Percentiles rank a stretch among this genome's conserved stretches.
These are phyloP conservation scores for Cosmia pyralina DNA, from an alignment of 2,888 invertebrate species.

Conservation along the genomic window DNA sequence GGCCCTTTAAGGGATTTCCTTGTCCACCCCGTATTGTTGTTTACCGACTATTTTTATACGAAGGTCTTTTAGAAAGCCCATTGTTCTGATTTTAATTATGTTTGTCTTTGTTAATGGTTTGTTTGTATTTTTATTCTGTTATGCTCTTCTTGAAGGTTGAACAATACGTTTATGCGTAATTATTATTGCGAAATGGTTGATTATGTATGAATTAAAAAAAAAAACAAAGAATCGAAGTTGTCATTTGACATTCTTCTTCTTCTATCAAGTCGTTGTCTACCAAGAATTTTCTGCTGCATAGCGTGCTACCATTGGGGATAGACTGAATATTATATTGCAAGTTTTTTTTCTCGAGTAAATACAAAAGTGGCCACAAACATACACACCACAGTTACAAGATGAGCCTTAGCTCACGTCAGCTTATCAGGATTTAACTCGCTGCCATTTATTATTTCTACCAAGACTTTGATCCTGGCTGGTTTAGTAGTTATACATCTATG, in stretches of 20 bases:
- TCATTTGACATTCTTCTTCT: neutral
- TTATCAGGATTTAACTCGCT: constrained; percentile 52
- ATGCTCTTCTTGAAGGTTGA: constrained; percentile 7
- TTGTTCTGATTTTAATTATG: constrained; percentile 54
- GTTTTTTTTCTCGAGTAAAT: constrained; percentile 14
- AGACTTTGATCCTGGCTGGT: constrained; percentile 47
- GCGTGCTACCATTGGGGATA: neutral
- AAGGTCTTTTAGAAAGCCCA: constrained; percentile 29
- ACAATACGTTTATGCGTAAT: constrained; percentile 4
- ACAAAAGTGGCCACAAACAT: constrained; percentile 16
- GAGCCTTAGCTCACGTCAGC: constrained; percentile 44
- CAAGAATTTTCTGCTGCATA: neutral
- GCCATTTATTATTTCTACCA: constrained; percentile 56
- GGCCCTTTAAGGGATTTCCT: constrained; percentile 55
- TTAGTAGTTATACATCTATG: constrained; percentile 23
- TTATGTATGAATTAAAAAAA: neutral
- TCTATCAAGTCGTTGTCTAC: neutral
- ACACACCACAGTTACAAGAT: constrained; percentile 36
- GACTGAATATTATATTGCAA: neutral
- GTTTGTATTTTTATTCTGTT: constrained; percentile 25
- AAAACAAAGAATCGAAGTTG: neutral
- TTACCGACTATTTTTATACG: constrained; percentile 47
- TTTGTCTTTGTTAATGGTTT: constrained; percentile 45
- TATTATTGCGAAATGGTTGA: constrained; percentile 8
- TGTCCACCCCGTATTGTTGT: constrained; percentile 56